Conservation (phyloP, 2,888 invertebrate species). For the Caenorhabditis sp. region DNA sequence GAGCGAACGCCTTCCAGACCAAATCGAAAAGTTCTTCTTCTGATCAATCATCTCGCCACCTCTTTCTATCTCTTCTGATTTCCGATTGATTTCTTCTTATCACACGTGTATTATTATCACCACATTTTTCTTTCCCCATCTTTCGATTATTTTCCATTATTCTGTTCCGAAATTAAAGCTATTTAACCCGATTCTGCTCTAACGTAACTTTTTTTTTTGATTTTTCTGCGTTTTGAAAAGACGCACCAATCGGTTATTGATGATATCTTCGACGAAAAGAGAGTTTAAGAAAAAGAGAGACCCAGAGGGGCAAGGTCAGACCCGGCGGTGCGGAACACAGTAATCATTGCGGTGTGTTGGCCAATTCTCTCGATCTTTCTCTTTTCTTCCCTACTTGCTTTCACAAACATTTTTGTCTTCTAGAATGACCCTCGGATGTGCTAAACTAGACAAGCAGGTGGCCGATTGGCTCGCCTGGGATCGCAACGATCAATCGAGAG, state of each 20-base stretch:
- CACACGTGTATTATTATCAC: constrained; percentile 23
- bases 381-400: too few species aligned
- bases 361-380: too few species aligned
- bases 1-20: constrained; percentile 8
- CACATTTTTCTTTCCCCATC: neutral
- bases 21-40: constrained; percentile 21
- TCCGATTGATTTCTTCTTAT: too few species aligned
- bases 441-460: constrained; percentile 67
- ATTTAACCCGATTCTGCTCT: neutral
- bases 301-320: constrained; percentile 31
- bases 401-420: too few species aligned
- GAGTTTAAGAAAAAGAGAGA: neutral
- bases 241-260: constrained; percentile 23
- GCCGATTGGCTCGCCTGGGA: constrained; percentile 77
- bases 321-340: constrained; percentile 10
- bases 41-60: constrained; percentile 6
- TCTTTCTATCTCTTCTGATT: neutral
- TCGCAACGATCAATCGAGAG: constrained; percentile 72
- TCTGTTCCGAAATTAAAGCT: neutral
- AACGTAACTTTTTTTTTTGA: neutral
- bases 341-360: constrained; percentile 3
- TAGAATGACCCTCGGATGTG: constrained; percentile 57
- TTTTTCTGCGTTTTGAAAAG: constrained; percentile 7
- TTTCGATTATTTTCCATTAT: neutral
- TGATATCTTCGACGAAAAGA: neutral